Conservation (phyloP, 1,140 invertebrate species). For the Neodiprion pinetum region DNA sequence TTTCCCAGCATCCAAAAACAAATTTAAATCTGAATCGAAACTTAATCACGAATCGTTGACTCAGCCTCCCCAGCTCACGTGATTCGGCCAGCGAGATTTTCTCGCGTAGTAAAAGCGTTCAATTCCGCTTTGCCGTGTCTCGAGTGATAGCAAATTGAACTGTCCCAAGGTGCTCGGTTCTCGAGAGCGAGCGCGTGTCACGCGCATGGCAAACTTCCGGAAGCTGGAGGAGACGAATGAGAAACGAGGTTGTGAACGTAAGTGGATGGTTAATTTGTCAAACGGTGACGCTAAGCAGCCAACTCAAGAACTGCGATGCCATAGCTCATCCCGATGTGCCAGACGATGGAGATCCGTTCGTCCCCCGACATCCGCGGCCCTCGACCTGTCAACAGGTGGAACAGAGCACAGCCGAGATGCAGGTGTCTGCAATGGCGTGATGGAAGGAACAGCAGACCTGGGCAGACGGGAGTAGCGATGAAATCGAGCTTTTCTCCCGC, state of each 20-base stretch:
- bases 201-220: not conserved
- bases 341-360: not conserved
- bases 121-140: too few relatives aligned
- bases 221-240: not conserved
- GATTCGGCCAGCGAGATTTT: not conserved
- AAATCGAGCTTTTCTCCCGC: not conserved
- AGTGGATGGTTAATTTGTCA: slow-evolving; percentile 5
- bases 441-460: not conserved
- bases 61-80: too few relatives aligned
- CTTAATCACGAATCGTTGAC: too few relatives aligned
- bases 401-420: too few relatives aligned
- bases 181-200: not conserved
- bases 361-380: too few relatives aligned
- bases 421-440: too few relatives aligned
- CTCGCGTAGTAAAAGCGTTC: not conserved
- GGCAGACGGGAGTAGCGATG: not conserved
- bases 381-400: too few relatives aligned
- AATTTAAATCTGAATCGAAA: too few relatives aligned
- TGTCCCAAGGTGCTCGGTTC: not conserved
- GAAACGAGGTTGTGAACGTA: not conserved
- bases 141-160: not conserved
- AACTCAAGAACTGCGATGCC: not conserved
- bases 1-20: too few relatives aligned
- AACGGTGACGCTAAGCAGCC: not conserved
- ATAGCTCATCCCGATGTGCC: not conserved